phyloP scores from a whole-genome alignment of 1,140 invertebrate species.

The Adoxophyes honmai region DNA sequence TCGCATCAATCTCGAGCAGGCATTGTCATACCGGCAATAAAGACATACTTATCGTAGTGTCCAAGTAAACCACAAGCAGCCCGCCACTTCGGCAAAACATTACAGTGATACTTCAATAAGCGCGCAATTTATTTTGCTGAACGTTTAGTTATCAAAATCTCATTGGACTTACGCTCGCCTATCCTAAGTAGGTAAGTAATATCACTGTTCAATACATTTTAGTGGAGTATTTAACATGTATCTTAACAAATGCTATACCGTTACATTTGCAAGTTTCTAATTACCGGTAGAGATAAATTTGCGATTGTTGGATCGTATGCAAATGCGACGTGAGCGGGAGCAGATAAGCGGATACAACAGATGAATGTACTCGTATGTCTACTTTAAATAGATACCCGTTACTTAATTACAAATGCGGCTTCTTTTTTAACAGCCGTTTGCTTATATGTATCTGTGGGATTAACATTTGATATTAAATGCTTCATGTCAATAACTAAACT shows the following conservation, averaged over 20 bases:
- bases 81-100: no score
- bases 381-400: not conserved
- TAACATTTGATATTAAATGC: not conserved
- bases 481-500: no score
- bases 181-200: no score
- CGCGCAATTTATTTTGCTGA: no score
- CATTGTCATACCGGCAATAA: slow-evolving; percentile 57
- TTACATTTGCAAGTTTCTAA: slow-evolving; percentile 64
- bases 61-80: slow-evolving; percentile 7
- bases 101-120: no score
- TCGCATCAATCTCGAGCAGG: slow-evolving; percentile 60
- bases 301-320: slow-evolving; percentile 61
- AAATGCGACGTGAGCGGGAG: slow-evolving; percentile 53
- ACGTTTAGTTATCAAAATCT: no score
- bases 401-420: slow-evolving; percentile 6
- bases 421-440: slow-evolving; percentile 1
- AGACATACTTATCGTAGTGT: not conserved
- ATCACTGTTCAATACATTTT: no score
- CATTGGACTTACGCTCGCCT: no score
- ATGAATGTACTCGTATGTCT: slow-evolving; percentile 16
- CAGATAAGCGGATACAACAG: slow-evolving; percentile 39
- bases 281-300: slow-evolving; percentile 52
- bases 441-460: not conserved
- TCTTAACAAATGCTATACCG: slow-evolving; percentile 53
- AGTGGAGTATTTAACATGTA: no score